Base-by-base conservation (phyloP, 2,797 vertebrate genomes). In the Microchirus variegatus region DNA sequence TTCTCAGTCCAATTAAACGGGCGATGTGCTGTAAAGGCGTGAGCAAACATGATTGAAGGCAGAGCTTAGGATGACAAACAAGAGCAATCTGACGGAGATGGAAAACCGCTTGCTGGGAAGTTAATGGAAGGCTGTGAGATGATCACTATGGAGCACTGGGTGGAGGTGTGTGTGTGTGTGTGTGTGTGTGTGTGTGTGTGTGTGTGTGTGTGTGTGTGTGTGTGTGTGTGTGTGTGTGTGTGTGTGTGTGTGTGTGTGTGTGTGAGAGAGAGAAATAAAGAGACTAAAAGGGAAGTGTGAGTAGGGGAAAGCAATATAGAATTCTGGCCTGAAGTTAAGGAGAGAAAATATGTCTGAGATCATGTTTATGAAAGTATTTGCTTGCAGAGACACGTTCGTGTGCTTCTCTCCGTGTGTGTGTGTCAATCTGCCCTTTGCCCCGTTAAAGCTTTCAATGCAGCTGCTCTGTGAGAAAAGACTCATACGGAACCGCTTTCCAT, bases 21-120 rank as follows among this genome's bases (percentile, higher is more conserved):
- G 83, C 90, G 89, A 90, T 87, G 86, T 87, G 85, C 84, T 90
- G 87, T 87, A 89, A 91, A 91, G 90, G 86, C 85, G 81, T 87
- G 67, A 83, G 91, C 90, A 93, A 91, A 92, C 88, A 91, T 79
- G 89, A 87, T 86, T 80, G 85, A 91, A 92, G 82, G 84, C 90
- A 83, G 84, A 88, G 89, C 89, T 90, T 88, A 90, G 85, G 83
- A 89, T 87, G 88, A 91, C 91, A 92, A 92, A 92, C 89, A 92
- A 88, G 91, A 85, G 80, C 90, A 91, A 90, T 90, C 90, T 85
- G 82, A 83, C 76, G 68, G 68, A 89, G 83, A 85, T 85, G 80
- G 86, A 85, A 86, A 84, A 71, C 76, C 63, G 66, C 88, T 86
- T 75, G 81, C 84, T 88, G 88, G 59, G 86, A 91, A 90, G 83